A percentile compares a stretch with the other conserved stretches of the same genome.
Conservation (phyloP, 1,140 invertebrate genomes). For the Nasonia giraulti region DNA sequence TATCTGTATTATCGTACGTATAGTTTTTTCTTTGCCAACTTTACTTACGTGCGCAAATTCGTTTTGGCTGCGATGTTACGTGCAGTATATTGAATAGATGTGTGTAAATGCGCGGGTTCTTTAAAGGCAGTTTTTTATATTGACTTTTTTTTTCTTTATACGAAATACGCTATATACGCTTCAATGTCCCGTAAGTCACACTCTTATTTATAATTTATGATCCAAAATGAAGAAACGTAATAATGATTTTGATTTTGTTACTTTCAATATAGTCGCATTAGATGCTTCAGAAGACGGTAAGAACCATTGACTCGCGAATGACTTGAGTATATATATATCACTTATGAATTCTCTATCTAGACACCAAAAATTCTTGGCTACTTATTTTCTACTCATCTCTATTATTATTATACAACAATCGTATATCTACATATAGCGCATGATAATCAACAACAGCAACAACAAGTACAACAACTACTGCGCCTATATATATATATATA, state of each 20-base stretch:
- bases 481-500: neutral
- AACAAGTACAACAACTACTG: neutral
- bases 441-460: neutral
- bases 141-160: no score
- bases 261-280: conserved; percentile 4
- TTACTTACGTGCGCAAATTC: neutral
- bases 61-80: neutral
- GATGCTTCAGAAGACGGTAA: neutral
- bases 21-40: neutral
- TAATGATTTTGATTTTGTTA: conserved; percentile 5
- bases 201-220: neutral
- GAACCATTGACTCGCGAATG: neutral
- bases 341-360: neutral
- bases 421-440: neutral
- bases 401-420: neutral
- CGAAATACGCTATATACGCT: neutral
- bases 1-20: neutral
- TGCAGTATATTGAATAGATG: no score
- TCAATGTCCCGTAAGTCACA: neutral
- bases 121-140: no score
- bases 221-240: neutral
- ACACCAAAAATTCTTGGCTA: neutral
- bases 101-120: no score
- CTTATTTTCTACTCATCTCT: neutral
- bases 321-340: neutral